Evolutionary conservation across 1,140 invertebrate genomes (phyloP).

Genomic region (Solen grandis): DNA sequence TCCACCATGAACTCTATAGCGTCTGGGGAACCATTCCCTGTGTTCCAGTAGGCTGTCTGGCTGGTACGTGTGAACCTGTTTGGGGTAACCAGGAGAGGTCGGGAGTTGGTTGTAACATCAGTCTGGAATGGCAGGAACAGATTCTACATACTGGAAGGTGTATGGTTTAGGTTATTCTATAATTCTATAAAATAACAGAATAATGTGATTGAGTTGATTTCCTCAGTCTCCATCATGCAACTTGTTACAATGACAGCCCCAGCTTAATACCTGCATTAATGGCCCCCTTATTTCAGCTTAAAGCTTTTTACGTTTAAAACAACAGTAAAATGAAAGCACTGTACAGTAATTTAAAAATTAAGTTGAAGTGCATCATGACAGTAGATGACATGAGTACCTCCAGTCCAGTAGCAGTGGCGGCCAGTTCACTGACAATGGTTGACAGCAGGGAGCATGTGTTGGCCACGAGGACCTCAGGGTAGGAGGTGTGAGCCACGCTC

Average conservation of each 20-base stretch:
- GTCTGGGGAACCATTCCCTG: conserved; percentile 97
- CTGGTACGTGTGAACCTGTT: conserved; percentile 95
- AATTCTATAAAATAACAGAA: no score
- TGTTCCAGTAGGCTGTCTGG: conserved; percentile 95
- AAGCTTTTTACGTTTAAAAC: no score
- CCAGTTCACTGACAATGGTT: conserved; percentile 93
- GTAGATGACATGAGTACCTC: conserved; percentile 80
- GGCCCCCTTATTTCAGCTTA: no score
- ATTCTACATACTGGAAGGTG: no score
- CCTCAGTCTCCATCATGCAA: no score
- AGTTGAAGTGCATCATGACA: not conserved
- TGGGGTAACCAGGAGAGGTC: conserved; percentile 89
- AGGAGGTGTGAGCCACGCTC: conserved; percentile 83
- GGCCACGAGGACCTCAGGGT: conserved; percentile 86
- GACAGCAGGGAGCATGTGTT: conserved; percentile 93
- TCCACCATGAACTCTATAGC: conserved; percentile 98
- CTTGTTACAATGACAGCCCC: no score
- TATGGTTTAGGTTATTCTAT: no score
- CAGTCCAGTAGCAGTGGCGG: conserved; percentile 86
- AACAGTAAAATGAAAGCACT: no score
- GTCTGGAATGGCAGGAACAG: conserved; percentile 63
- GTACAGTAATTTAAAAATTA: no score
- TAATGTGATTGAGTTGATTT: no score
- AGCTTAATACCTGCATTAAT: no score
- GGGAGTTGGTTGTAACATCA: conserved; percentile 71